phyloP scores from a whole-genome alignment of 1,140 invertebrate genomes.

The Conopomorpha cramerella region DNA sequence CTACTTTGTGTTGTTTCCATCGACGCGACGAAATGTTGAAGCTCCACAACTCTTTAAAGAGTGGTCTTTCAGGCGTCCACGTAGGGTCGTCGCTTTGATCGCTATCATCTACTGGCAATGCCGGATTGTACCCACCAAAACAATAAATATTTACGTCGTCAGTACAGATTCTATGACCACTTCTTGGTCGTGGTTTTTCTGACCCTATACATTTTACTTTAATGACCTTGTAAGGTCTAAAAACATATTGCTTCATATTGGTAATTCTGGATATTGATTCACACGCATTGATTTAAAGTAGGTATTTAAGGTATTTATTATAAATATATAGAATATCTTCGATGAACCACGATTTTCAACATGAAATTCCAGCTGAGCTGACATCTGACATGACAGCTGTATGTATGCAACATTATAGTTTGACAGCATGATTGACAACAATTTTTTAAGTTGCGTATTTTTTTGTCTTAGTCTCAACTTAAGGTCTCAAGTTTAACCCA shows the following conservation, averaged over 20 bases:
- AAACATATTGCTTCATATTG: constrained; percentile 30
- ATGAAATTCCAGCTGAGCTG: too few species aligned
- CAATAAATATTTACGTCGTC: constrained; percentile 78
- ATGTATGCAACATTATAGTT: too few species aligned
- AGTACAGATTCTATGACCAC: constrained; percentile 85
- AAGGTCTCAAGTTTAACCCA: too few species aligned
- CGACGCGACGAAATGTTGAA: constrained; percentile 74
- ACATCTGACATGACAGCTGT: too few species aligned
- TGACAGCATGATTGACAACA: too few species aligned
- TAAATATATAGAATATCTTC: too few species aligned
- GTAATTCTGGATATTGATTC: too few species aligned
- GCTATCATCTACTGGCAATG: constrained; percentile 45
- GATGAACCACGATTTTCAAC: too few species aligned
- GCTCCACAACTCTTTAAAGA: constrained; percentile 86
- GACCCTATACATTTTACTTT: constrained; percentile 31
- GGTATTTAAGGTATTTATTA: too few species aligned
- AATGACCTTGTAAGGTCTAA: constrained; percentile 44
- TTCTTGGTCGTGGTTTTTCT: constrained; percentile 67
- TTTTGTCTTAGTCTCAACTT: too few species aligned
- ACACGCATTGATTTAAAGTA: too few species aligned
- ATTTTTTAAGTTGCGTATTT: too few species aligned
- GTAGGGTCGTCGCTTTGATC: constrained; percentile 54
- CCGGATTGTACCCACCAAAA: constrained; percentile 86
- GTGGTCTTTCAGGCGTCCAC: constrained; percentile 63
- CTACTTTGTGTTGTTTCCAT: constrained; percentile 71